Conservation (phyloP, 64 coral and sea anemone species). For the Trachythela sp. region DNA sequence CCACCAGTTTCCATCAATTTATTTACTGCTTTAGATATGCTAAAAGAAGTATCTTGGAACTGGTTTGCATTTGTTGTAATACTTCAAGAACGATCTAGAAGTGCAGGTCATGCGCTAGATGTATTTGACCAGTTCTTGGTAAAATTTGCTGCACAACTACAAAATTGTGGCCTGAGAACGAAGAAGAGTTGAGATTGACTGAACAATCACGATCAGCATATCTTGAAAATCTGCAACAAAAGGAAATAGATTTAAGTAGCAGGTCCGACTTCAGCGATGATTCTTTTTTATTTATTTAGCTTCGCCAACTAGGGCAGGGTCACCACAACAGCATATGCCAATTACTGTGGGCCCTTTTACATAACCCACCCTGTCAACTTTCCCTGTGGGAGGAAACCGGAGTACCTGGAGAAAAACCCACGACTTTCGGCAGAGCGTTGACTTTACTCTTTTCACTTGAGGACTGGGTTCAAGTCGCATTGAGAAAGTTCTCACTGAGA, state of each 20-base stretch:
- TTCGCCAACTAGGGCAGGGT: too few relatives aligned
- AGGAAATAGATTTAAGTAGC: neutral
- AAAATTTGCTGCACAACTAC: constrained; percentile 35
- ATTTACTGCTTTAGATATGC: neutral
- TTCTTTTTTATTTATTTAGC: too few relatives aligned
- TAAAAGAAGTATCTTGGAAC: constrained; percentile 47
- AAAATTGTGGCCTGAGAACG: neutral
- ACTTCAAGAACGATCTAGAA: constrained; percentile 19
- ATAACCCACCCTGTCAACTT: too few relatives aligned
- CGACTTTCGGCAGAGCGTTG: too few relatives aligned
- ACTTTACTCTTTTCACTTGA: too few relatives aligned
- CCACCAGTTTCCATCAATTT: too few relatives aligned
- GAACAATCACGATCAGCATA: neutral
- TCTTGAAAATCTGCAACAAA: neutral
- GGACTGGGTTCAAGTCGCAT: too few relatives aligned
- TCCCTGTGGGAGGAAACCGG: too few relatives aligned
- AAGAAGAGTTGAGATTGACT: neutral
- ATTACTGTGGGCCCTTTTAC: too few relatives aligned
- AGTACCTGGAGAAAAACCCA: too few relatives aligned
- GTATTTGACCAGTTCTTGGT: constrained; percentile 54
- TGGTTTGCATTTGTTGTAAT: constrained; percentile 47
- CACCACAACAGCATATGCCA: too few relatives aligned
- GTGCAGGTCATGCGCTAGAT: constrained; percentile 25
- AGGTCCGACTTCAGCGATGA: neutral
- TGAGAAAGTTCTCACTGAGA: too few relatives aligned